Evolutionary conservation across 2,113 vertebrate genomes (phyloP), one percentile per base, ranked within the genome.

Genomic region (Leuciscus idus): DNA sequence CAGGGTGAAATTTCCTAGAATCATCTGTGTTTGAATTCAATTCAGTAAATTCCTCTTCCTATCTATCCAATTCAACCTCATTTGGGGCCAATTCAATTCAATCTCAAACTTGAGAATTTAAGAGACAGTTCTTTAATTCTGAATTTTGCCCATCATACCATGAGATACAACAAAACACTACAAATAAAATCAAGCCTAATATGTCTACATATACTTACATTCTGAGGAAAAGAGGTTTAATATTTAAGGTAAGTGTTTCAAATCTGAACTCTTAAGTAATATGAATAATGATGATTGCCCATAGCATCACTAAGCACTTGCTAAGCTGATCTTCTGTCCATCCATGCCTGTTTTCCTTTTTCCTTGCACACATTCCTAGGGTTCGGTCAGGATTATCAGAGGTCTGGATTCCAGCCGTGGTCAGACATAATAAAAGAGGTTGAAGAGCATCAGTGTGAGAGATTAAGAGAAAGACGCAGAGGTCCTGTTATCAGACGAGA

Each of bases 401-500:
- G 87, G 90, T 89, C 88, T 89, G 88, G 93, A 94, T 94, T 94
- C 92, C 92, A 92, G 90, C 72, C 92, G 83, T 88, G 85, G 87
- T 89, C 85, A 89, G 91, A 82, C 87, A 50, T 91, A 92, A 95
- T 95, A 94, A 95, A 93, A 89, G 83, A 79, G 82, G 85, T 91
- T 90, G 79, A 81, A 87, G 88, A 82, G 91, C 90, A 85, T 81
- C 86, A 86, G 88, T 23, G 87, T 85, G 57, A 88, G 81, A 93
- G 94, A 95, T 95, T 93, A 95, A 90, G 89, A 90, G 77, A 88
- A 84, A 92, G 88, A 93, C 93, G 87, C 92, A 90, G 90, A 85
- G 92, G 92, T 89, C 88, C 43, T 90, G 85, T 92, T 92, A 95
- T 95, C 95, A 93, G 92, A 94, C 93, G 73, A 84, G 78, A 48